phyloP scores from a whole-genome alignment of 2,888 invertebrate genomes.

The Sarcophaga variegata region DNA sequence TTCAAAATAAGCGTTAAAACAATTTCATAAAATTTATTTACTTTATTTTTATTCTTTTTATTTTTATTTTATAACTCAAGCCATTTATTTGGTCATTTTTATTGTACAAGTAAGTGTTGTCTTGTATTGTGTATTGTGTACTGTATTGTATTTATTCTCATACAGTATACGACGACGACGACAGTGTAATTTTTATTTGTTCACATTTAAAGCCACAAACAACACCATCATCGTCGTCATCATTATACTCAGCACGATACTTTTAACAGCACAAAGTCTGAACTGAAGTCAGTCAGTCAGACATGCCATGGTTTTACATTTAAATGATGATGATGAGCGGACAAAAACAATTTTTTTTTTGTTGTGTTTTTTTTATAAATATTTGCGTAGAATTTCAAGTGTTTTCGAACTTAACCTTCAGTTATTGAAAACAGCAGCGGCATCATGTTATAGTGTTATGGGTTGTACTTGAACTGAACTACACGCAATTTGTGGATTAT shows the following conservation, averaged over 20 bases:
- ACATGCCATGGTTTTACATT: constrained; percentile 44
- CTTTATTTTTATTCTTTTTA: constrained; percentile 1
- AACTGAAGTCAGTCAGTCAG: neutral
- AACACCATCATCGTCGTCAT: neutral
- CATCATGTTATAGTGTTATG: constrained; percentile 16
- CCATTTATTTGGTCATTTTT: constrained; percentile 29
- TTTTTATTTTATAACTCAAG: constrained; percentile 8
- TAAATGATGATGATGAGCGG: neutral
- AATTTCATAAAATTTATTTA: constrained; percentile 40
- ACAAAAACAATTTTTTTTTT: neutral
- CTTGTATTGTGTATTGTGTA: neutral
- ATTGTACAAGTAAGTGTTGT: neutral
- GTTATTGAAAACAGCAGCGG: constrained; percentile 20
- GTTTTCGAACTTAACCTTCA: constrained; percentile 67
- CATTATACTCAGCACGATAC: constrained; percentile 43
- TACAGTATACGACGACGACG: neutral
- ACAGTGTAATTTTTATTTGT: neutral
- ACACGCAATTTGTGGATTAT: constrained; percentile 48
- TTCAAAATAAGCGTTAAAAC: constrained; percentile 23
- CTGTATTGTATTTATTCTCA: neutral
- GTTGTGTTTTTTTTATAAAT: constrained; percentile 23
- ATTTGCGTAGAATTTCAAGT: constrained; percentile 69
- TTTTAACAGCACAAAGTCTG: neutral
- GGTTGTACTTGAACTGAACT: constrained; percentile 59
- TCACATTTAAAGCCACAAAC: constrained; percentile 38